Evolutionary conservation across 2,797 vertebrate species (phyloP).

Genomic region (Pogonophryne albipinna): DNA sequence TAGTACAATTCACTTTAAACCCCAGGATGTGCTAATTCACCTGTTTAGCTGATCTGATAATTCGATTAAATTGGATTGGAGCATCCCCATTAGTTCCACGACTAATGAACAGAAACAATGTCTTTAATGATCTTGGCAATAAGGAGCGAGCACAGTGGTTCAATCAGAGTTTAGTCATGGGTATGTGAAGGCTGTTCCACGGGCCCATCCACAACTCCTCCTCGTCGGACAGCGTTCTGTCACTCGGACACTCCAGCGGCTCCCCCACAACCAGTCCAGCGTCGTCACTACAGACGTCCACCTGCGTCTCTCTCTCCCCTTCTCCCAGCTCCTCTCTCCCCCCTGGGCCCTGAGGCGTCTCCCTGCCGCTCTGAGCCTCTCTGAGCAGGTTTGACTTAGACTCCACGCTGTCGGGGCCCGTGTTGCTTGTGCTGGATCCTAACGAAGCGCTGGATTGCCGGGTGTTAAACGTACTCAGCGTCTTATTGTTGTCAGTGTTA

Average conservation of each 20-base stretch:
- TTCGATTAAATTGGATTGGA: slow-evolving; percentile 34
- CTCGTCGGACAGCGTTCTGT: slow-evolving; percentile 93
- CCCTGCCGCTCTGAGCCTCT: slow-evolving; percentile 72
- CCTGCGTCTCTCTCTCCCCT: slow-evolving; percentile 85
- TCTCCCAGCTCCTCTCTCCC: slow-evolving; percentile 70
- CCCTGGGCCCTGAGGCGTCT: slow-evolving; percentile 60
- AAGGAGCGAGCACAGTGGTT: slow-evolving; percentile 76
- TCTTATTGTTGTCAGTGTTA: slow-evolving; percentile 78
- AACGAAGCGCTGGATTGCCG: slow-evolving; percentile 88
- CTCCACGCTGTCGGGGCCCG: slow-evolving; percentile 64
- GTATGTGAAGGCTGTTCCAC: slow-evolving; percentile 98
- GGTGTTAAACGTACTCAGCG: slow-evolving; percentile 83
- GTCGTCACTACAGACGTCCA: slow-evolving; percentile 72
- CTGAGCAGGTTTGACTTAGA: slow-evolving; percentile 76
- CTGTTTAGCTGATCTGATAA: slow-evolving; percentile 30
- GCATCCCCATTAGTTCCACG: slow-evolving; percentile 42
- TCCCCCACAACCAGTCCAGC: slow-evolving; percentile 83
- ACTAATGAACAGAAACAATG: slow-evolving; percentile 72
- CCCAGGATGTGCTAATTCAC: slow-evolving; percentile 20
- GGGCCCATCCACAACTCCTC: slow-evolving; percentile 99
- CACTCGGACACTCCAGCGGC: slow-evolving; percentile 87
- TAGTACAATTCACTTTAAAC: slow-evolving; percentile 18
- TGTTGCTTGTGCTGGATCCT: slow-evolving; percentile 78
- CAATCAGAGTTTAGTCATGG: slow-evolving; percentile 99
- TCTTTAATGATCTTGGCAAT: slow-evolving; percentile 56